Percentiles rank a stretch among this genome's conserved stretches.
These are phyloP conservation scores for Diploptera punctata DNA, from an alignment of 2,888 invertebrate species.

Conservation along the genomic window DNA sequence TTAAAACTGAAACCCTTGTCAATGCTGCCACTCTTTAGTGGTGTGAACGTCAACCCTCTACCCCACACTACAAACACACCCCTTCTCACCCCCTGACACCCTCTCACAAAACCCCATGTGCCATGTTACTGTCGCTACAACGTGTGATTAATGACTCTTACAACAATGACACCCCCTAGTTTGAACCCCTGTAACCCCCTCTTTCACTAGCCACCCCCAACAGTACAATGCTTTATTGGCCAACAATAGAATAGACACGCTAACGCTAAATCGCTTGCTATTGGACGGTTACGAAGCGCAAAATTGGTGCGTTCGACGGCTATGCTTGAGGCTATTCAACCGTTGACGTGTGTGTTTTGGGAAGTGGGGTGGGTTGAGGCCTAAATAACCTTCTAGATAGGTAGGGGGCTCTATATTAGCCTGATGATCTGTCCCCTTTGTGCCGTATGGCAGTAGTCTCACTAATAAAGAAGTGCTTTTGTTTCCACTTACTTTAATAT, in stretches of 20 bases:
- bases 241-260: conserved; percentile 37
- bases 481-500: background rate
- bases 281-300: conserved; percentile 37
- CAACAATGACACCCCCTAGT: conserved; percentile 33
- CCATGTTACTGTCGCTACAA: conserved; percentile 36
- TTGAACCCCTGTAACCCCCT: conserved; percentile 3
- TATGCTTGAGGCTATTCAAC: conserved; percentile 29
- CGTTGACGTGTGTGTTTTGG: conserved; percentile 32
- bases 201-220: conserved; percentile 18
- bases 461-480: conserved; percentile 4
- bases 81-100: conserved; percentile 14
- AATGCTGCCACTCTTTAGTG: conserved; percentile 22
- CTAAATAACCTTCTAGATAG: conserved; percentile 24
- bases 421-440: conserved; percentile 21
- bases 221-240: conserved; percentile 38
- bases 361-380: background rate
- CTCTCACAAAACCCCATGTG: conserved; percentile 35
- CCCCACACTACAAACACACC: conserved; percentile 11
- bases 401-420: conserved; percentile 35
- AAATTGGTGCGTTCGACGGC: conserved; percentile 32
- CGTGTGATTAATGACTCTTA: conserved; percentile 37
- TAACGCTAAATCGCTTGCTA: conserved; percentile 36
- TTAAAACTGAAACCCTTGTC: conserved; percentile 15
- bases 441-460: background rate
- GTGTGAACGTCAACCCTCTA: conserved; percentile 18